Evolutionary conservation across 2,888 invertebrate genomes (phyloP).

Genomic region (Chromoteleia sp.): DNA sequence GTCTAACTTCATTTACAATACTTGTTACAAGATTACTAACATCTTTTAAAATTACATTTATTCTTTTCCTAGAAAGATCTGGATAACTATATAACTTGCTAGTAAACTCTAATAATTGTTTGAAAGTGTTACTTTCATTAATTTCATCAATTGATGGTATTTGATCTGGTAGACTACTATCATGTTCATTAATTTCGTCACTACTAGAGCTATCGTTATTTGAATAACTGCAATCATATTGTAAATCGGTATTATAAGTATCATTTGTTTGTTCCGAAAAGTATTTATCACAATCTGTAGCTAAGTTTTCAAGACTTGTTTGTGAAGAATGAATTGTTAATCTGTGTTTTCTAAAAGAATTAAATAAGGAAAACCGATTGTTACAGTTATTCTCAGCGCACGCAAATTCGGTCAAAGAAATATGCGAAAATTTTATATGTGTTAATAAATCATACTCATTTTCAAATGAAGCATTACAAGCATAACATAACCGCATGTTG

Average conservation of each 20-base stretch:
- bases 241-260: too few relatives aligned
- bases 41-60: neutral
- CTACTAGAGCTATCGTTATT: too few relatives aligned
- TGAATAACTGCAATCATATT: too few relatives aligned
- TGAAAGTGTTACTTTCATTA: too few relatives aligned
- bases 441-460: slow-evolving; percentile 8
- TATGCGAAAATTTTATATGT: slow-evolving; percentile 29
- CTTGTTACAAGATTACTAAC: neutral
- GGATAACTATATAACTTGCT: neutral
- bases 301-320: too few relatives aligned
- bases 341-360: slow-evolving; percentile 34
- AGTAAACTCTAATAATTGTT: too few relatives aligned
- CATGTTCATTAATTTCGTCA: too few relatives aligned
- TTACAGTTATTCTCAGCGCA: slow-evolving; percentile 22
- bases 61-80: neutral
- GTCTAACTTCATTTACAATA: neutral
- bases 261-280: too few relatives aligned
- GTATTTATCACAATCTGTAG: too few relatives aligned
- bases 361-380: slow-evolving; percentile 29
- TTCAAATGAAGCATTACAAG: slow-evolving; percentile 5
- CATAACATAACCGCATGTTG: slow-evolving; percentile 16
- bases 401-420: slow-evolving; percentile 9
- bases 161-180: too few relatives aligned
- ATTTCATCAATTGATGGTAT: too few relatives aligned
- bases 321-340: neutral